Evolutionary conservation across 1,140 invertebrate genomes (phyloP), one percentile per base, ranked within the genome.

Genomic region (Oryzaephilus surinamensis): DNA sequence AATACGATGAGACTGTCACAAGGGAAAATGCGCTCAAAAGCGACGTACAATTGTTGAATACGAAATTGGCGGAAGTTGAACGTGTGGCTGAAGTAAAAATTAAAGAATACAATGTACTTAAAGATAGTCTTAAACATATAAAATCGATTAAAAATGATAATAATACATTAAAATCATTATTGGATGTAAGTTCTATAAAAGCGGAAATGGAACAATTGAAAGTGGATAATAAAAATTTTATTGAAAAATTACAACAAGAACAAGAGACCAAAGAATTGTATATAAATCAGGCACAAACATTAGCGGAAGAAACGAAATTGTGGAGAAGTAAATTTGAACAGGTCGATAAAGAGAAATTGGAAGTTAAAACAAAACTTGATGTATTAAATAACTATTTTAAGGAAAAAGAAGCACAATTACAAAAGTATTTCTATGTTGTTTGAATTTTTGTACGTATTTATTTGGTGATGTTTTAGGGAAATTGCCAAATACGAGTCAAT

Each of bases 321-420:
- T 60, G 81, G 3, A 71, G 68, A 24, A 69, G 78, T 41, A 74
- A 79, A 45, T 79, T 79, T 40, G 76, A 77, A 55, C 69, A 74
- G 36, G 76, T 77, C 2, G 81, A 83, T 49, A 79, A 81, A 47
- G 82, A 84, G 43, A 83, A 83, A 45, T 66, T 79, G 11, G 85
- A 91, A 57, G 80, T 84, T 1, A 71, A 81, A 51, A 90, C 84
- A 0, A 76, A 84, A 50, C 68, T 93, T 1, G 79, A 87, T 60
- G 87, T 92, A 4, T 64, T 93, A 19, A 80, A 81, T 0, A 81
- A 80, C 52, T 91, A 90, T 57, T 93, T 93, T 63, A 82, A 89
- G 54, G 84, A 91, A 45, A 84, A 86, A 54, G 88, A 93, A 65
- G 70, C 76, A 12, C 79, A 90, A 60, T 64, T 89, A 15, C 77